A percentile compares a stretch with the other conserved stretches of the same genome.
Evolutionary conservation across 2,113 vertebrate genomes (phyloP).

Genomic region (Oreochromis aureus): DNA sequence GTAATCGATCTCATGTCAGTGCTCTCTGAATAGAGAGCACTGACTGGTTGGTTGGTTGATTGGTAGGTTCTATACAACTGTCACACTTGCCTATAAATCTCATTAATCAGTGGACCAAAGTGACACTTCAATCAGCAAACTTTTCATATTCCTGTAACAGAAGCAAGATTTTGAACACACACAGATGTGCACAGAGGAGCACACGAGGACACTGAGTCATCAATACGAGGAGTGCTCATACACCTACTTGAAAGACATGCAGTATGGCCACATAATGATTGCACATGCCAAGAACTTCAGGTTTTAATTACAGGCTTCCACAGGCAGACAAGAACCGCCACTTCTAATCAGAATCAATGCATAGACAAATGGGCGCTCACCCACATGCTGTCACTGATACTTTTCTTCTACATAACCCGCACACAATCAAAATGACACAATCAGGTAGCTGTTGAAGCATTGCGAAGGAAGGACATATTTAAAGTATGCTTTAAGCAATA

Average conservation of each 20-base stretch:
- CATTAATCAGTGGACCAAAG: constrained; percentile 15
- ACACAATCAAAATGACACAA: constrained; percentile 18
- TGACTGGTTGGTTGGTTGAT: neutral
- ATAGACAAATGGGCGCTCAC: neutral
- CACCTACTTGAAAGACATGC: neutral
- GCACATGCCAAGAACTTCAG: neutral
- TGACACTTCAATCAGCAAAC: constrained; percentile 20
- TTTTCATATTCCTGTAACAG: neutral
- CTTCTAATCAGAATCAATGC: constrained; percentile 27
- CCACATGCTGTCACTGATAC: constrained; percentile 19
- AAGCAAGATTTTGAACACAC: neutral
- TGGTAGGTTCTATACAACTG: neutral
- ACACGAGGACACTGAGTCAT: neutral
- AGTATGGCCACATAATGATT: neutral
- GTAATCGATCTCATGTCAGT: neutral
- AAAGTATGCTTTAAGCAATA: neutral
- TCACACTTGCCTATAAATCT: neutral
- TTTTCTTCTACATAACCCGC: neutral
- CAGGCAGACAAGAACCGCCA: constrained; percentile 19
- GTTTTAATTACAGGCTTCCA: constrained; percentile 47
- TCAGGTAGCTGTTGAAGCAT: neutral
- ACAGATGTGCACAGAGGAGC: neutral
- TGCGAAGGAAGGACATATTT: neutral
- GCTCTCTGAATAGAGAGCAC: neutral
- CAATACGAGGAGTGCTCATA: neutral